A percentile compares a stretch with the other conserved stretches of the same genome.
These are phyloP conservation scores for Apotomis capreana DNA, from an alignment of 2,888 invertebrate species.

Conservation along the genomic window DNA sequence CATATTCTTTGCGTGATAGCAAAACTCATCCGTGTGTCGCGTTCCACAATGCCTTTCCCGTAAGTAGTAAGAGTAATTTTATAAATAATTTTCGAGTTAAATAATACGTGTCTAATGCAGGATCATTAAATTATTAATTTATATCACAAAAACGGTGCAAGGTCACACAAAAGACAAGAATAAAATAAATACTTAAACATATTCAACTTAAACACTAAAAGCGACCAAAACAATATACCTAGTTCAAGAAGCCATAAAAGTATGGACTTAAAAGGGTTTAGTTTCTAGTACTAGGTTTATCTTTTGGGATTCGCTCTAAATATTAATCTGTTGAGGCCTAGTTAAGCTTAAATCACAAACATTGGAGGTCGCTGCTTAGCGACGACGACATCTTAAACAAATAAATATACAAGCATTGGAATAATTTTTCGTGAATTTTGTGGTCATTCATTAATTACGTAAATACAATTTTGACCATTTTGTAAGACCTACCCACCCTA, in stretches of 20 bases:
- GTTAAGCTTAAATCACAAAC: conserved; percentile 55
- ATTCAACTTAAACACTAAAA: not conserved
- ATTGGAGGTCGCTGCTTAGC: conserved; percentile 48
- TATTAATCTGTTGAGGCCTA: conserved; percentile 21
- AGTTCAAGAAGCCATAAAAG: not conserved
- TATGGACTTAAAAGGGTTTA: not conserved
- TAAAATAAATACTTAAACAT: conserved; percentile 32
- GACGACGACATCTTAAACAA: conserved; percentile 40
- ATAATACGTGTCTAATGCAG: conserved; percentile 7
- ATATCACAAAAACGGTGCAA: conserved; percentile 45
- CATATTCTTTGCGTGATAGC: not conserved
- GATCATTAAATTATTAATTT: conserved; percentile 17
- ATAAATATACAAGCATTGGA: conserved; percentile 68
- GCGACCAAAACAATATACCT: not conserved
- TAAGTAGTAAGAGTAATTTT: not conserved
- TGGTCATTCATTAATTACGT: too few species aligned
- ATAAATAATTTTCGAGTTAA: conserved; percentile 17
- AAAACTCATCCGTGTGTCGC: not conserved
- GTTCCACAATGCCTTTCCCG: not conserved
- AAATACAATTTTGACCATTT: too few species aligned
- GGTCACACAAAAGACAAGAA: conserved; percentile 35
- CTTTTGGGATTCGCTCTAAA: not conserved
- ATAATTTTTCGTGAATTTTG: conserved; percentile 59
- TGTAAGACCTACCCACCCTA: too few species aligned
- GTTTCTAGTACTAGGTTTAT: not conserved